Conservation (phyloP, 2,888 invertebrate species). For the Horisme vitalbata region DNA sequence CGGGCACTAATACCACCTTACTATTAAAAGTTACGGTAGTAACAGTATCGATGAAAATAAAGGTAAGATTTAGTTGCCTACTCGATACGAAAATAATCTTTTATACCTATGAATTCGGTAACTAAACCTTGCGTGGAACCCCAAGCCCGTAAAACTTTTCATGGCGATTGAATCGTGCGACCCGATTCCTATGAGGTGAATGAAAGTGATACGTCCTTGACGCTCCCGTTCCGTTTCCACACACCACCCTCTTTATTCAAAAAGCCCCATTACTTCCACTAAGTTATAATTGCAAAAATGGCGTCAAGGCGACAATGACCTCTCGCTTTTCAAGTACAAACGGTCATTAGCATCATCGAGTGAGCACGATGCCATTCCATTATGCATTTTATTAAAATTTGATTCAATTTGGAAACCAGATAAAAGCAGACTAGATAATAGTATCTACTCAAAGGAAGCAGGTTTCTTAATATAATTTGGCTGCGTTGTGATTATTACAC, state of each 20-base stretch:
- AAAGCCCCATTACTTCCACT: conserved; percentile 23
- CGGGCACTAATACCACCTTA: too few species aligned
- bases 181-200: background rate
- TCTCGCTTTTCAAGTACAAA: conserved; percentile 65
- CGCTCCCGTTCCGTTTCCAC: background rate
- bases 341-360: conserved; percentile 57
- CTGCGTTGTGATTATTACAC: too few species aligned
- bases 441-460: too few species aligned
- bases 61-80: too few species aligned
- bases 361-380: conserved; percentile 35
- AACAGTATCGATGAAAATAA: too few species aligned
- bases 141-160: background rate
- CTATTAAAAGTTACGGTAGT: too few species aligned
- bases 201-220: background rate
- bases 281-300: conserved; percentile 67
- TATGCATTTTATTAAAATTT: conserved; percentile 28
- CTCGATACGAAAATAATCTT: too few species aligned
- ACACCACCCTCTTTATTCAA: background rate
- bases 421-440: too few species aligned
- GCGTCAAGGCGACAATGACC: conserved; percentile 70
- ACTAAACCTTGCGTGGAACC: background rate
- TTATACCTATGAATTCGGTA: too few species aligned
- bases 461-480: too few species aligned
- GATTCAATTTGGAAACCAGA: conserved; percentile 18
- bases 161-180: background rate